A percentile compares a stretch with the other conserved stretches of the same genome.
Conservation (phyloP, 2,888 invertebrate genomes). For the Philaethria dido region DNA sequence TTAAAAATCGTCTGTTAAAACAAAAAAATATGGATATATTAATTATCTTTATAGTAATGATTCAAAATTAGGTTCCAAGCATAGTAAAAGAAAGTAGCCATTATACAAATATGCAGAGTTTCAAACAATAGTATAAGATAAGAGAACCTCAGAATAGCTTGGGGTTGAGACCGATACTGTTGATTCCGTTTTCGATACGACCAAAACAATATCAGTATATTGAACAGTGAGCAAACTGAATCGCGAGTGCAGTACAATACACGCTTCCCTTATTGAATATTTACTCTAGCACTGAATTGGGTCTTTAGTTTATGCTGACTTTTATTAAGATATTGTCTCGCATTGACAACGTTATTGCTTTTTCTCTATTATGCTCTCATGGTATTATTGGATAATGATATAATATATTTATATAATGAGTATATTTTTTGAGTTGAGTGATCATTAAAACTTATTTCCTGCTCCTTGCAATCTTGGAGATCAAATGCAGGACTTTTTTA, state of each 20-base stretch:
- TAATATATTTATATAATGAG: no score
- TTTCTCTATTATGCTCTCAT: neutral
- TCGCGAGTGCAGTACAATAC: slow-evolving; percentile 64
- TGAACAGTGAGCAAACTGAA: slow-evolving; percentile 70
- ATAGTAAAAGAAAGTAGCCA: slow-evolving; percentile 4
- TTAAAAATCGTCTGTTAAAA: no score
- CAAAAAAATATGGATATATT: no score
- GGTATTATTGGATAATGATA: neutral
- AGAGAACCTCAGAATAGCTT: slow-evolving; percentile 32
- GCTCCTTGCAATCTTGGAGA: no score
- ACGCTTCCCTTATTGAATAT: slow-evolving; percentile 70
- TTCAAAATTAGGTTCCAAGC: neutral
- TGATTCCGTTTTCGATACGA: slow-evolving; percentile 61
- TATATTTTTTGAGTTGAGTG: no score
- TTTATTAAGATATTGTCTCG: slow-evolving; percentile 47
- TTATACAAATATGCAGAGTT: slow-evolving; percentile 36
- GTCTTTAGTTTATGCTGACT: slow-evolving; percentile 49
- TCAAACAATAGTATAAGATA: slow-evolving; percentile 32
- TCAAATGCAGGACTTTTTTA: no score
- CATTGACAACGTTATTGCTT: slow-evolving; percentile 33
- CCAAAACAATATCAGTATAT: slow-evolving; percentile 72
- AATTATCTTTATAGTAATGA: no score
- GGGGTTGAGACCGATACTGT: slow-evolving; percentile 41
- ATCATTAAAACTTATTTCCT: no score
- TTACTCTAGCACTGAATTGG: slow-evolving; percentile 57